These are phyloP conservation scores for Margaritifera margaritifera DNA, from an alignment of 2,888 invertebrate species.

Conservation along the genomic window DNA sequence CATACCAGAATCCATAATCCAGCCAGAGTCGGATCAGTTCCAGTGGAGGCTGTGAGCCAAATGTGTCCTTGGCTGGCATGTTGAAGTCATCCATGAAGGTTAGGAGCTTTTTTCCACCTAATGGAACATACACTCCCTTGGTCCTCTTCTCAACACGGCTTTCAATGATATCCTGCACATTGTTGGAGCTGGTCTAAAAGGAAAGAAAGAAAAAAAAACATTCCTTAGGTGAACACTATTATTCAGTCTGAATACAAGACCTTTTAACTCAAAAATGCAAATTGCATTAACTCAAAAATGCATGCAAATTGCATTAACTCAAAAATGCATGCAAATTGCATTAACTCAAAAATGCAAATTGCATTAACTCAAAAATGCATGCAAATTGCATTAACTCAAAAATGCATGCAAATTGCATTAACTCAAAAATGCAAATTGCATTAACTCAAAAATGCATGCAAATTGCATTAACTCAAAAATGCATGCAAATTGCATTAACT, in stretches of 20 bases:
- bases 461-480: no score
- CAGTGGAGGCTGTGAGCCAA: conserved; percentile 91
- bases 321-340: no score
- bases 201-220: neutral
- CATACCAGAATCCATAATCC: conserved; percentile 89
- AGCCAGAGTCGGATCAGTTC: conserved; percentile 89
- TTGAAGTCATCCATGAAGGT: conserved; percentile 93
- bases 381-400: no score
- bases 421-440: no score
- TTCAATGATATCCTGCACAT: conserved; percentile 89
- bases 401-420: no score
- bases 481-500: no score
- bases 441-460: no score
- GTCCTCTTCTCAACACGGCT: conserved; percentile 90
- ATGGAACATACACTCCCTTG: conserved; percentile 86
- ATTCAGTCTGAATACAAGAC: neutral
- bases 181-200: conserved; percentile 83
- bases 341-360: no score
- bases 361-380: no score
- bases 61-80: conserved; percentile 91
- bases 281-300: no score
- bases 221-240: neutral
- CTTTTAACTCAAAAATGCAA: neutral
- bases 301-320: neutral
- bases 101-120: conserved; percentile 86